These are phyloP conservation scores for Peribatodes rhomboidaria DNA, from an alignment of 2,888 invertebrate species.

Conservation along the genomic window DNA sequence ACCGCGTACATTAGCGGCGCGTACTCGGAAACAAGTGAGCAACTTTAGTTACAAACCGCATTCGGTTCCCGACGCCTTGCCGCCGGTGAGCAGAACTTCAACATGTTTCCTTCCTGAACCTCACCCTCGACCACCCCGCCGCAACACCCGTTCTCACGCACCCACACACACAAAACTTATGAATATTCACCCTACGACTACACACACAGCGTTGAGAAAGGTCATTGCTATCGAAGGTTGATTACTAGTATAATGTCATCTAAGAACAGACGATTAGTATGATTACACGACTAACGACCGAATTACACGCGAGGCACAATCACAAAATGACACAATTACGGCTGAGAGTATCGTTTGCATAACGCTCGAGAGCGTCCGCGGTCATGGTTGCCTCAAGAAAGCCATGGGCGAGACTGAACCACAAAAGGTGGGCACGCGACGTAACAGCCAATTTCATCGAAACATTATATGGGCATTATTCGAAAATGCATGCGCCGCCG, in stretches of 20 bases:
- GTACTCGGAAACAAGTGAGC: slow-evolving; percentile 50
- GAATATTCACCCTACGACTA: slow-evolving; percentile 48
- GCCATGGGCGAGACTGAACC: slow-evolving; percentile 74
- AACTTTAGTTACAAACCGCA: slow-evolving; percentile 74
- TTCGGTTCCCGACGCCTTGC: slow-evolving; percentile 83
- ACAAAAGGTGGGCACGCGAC: slow-evolving; percentile 68
- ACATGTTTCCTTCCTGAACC: slow-evolving; percentile 78
- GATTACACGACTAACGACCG: slow-evolving; percentile 49
- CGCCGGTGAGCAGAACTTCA: slow-evolving; percentile 88
- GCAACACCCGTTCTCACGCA: slow-evolving; percentile 51
- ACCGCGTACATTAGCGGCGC: slow-evolving; percentile 42
- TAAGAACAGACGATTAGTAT: slow-evolving; percentile 49
- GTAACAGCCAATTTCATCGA: slow-evolving; percentile 79
- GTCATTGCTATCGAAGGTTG: slow-evolving; percentile 49
- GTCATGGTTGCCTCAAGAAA: slow-evolving; percentile 65
- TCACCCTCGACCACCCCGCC: slow-evolving; percentile 53
- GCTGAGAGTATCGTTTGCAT: slow-evolving; percentile 50
- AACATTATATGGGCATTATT: slow-evolving; percentile 85
- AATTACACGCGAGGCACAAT: slow-evolving; percentile 51
- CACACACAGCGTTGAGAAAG: slow-evolving; percentile 54
- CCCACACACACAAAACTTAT: slow-evolving; percentile 46
- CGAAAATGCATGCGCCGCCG: slow-evolving; percentile 83
- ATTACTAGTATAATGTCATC: slow-evolving; percentile 44
- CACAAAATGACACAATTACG: slow-evolving; percentile 50
- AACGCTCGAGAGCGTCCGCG: slow-evolving; percentile 46